A percentile compares a stretch with the other conserved stretches of the same genome.
These are phyloP conservation scores for Porites cylindrica DNA, from an alignment of 92 coral and sea anemone species.

Conservation along the genomic window DNA sequence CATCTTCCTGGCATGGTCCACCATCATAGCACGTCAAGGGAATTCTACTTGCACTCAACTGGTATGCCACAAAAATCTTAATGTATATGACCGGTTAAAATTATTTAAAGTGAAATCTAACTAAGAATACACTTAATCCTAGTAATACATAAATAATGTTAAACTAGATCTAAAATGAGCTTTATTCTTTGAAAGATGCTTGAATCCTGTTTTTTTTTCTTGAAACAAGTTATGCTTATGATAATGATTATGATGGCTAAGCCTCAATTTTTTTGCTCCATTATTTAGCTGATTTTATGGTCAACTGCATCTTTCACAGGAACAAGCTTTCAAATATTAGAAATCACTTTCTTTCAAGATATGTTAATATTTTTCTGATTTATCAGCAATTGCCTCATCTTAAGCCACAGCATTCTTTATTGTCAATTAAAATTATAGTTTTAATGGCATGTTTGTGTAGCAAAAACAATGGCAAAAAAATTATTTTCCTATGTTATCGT, in stretches of 20 bases:
- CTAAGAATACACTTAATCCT: conserved; percentile 14
- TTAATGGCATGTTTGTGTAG: not conserved
- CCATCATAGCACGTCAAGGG: conserved; percentile 97
- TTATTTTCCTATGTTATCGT: not conserved
- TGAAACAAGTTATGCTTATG: not conserved
- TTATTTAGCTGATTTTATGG: not conserved
- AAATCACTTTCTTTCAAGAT: not conserved
- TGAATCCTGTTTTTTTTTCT: not conserved
- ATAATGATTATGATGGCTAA: not conserved
- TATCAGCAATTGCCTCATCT: not conserved
- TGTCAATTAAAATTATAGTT: not conserved
- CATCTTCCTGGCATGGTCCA: conserved; percentile 97
- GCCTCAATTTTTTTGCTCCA: not conserved
- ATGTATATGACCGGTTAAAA: conserved; percentile 90
- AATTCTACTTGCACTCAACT: conserved; percentile 95
- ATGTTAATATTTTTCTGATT: conserved; percentile 13
- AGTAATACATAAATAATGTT: not conserved
- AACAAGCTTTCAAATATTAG: not conserved
- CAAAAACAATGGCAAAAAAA: not conserved
- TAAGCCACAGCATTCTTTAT: conserved; percentile 1
- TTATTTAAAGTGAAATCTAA: conserved; percentile 82
- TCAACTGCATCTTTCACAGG: not conserved
- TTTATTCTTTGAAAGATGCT: not conserved
- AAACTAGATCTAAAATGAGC: not conserved
- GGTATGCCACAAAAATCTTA: conserved; percentile 98